A percentile compares a stretch with the other conserved stretches of the same genome.
phyloP scores from a whole-genome alignment of 1,140 invertebrate species.

The Leguminivora glycinivorella region DNA sequence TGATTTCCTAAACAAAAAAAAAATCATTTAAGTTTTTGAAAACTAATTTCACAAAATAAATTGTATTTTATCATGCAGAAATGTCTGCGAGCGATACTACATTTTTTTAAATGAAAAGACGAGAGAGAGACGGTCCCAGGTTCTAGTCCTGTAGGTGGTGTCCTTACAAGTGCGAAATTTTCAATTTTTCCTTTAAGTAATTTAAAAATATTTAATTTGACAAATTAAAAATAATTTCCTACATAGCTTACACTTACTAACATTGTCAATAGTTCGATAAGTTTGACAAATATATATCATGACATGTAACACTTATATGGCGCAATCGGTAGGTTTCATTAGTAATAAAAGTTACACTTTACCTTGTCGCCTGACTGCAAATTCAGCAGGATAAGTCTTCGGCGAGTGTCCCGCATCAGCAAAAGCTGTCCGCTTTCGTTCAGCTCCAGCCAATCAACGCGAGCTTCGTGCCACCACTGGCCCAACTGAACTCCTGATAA shows the following conservation, averaged over 20 bases:
- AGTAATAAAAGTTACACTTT: too few species aligned
- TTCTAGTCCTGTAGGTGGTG: too few species aligned
- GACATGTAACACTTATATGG: too few species aligned
- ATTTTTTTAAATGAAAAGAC: too few species aligned
- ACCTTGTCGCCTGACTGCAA: conserved; percentile 68
- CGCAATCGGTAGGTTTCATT: too few species aligned
- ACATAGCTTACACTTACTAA: neutral
- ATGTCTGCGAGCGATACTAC: too few species aligned
- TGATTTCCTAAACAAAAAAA: conserved; percentile 71
- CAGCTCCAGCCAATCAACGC: conserved; percentile 98
- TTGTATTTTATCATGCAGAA: too few species aligned
- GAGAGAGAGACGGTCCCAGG: too few species aligned
- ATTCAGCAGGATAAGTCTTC: conserved; percentile 80
- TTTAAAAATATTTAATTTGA: neutral
- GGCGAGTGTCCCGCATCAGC: conserved; percentile 88
- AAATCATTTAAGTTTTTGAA: conserved; percentile 30
- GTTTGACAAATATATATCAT: too few species aligned
- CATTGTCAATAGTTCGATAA: neutral
- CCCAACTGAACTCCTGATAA: conserved; percentile 81
- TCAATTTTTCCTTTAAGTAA: too few species aligned
- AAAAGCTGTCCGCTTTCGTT: conserved; percentile 96
- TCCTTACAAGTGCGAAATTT: too few species aligned
- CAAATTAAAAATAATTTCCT: neutral
- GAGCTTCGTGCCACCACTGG: conserved; percentile 93
- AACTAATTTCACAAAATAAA: conserved; percentile 27